These are phyloP conservation scores for Punctoribates punctum DNA, from an alignment of 2,888 invertebrate species.

Conservation along the genomic window DNA sequence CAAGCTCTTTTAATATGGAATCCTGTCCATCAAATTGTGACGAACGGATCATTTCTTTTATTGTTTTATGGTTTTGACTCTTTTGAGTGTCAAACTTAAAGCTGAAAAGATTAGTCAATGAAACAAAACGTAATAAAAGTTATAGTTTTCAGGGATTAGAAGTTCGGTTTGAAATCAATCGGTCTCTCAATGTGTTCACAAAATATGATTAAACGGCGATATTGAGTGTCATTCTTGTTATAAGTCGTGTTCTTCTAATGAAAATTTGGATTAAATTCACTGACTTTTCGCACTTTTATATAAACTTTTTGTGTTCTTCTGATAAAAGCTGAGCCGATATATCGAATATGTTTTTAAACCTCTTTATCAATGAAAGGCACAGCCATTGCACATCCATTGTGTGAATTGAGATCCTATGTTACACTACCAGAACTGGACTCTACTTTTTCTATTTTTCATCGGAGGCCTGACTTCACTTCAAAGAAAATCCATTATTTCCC, in stretches of 20 bases:
- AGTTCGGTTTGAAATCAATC: background rate
- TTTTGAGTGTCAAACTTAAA: background rate
- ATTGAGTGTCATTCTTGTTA: background rate
- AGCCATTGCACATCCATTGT: background rate
- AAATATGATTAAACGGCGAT: background rate
- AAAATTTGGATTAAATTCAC: constrained; percentile 13
- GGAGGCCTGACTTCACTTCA: background rate
- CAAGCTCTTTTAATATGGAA: too few species aligned
- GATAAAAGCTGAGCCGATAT: constrained; percentile 27
- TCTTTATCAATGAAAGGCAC: constrained; percentile 10
- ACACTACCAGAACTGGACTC: background rate
- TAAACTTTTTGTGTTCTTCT: background rate
- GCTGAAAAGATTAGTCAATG: background rate
- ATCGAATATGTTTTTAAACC: constrained; percentile 32
- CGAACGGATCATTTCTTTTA: too few species aligned
- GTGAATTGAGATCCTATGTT: background rate
- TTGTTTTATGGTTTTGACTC: too few species aligned
- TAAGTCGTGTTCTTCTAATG: constrained; percentile 12
- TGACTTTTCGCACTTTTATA: background rate
- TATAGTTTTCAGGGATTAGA: background rate
- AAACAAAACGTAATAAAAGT: background rate
- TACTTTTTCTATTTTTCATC: constrained; percentile 16
- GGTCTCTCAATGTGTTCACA: background rate
- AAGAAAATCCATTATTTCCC: constrained; percentile 16
- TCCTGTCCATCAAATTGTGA: too few species aligned